A percentile compares a stretch with the other conserved stretches of the same genome.
Evolutionary conservation across 2,113 vertebrate genomes (phyloP).

Genomic region (Bos javanicus): DNA sequence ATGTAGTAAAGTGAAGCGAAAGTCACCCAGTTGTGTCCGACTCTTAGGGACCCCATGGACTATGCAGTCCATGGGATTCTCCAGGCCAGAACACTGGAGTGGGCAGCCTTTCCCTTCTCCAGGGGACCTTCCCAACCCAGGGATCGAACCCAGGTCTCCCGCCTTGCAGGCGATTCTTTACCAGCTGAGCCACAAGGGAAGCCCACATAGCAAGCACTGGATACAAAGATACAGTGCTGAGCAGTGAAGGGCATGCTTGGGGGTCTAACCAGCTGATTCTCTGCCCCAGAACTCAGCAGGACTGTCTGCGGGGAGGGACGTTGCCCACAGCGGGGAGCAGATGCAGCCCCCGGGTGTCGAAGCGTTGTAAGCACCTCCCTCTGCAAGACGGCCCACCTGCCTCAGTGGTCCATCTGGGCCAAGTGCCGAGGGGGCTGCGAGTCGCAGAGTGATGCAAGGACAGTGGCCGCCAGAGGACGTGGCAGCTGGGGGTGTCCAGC

Average conservation of each 20-base stretch:
- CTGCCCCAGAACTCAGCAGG: neutral
- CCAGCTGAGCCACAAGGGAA: neutral
- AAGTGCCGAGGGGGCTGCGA: no score
- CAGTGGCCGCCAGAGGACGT: neutral
- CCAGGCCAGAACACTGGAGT: neutral
- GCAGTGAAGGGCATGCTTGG: neutral
- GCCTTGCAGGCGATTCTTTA: neutral
- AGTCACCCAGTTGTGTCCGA: neutral
- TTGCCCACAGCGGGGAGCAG: no score
- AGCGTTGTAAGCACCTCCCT: neutral
- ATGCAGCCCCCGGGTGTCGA: no score
- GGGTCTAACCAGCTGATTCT: neutral
- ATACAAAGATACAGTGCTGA: neutral
- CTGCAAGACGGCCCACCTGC: neutral
- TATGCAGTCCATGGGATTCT: neutral
- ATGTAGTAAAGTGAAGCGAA: neutral
- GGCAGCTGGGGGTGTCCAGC: rapidly evolving
- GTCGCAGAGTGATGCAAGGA: neutral
- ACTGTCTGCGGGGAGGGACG: no score
- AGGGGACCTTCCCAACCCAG: neutral
- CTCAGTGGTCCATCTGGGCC: neutral
- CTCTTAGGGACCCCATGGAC: neutral
- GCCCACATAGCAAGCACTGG: neutral
- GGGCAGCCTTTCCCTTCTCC: neutral
- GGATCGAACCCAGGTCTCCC: neutral